These are phyloP conservation scores for Pammene aurita DNA, from an alignment of 2,888 invertebrate genomes.

Conservation along the genomic window DNA sequence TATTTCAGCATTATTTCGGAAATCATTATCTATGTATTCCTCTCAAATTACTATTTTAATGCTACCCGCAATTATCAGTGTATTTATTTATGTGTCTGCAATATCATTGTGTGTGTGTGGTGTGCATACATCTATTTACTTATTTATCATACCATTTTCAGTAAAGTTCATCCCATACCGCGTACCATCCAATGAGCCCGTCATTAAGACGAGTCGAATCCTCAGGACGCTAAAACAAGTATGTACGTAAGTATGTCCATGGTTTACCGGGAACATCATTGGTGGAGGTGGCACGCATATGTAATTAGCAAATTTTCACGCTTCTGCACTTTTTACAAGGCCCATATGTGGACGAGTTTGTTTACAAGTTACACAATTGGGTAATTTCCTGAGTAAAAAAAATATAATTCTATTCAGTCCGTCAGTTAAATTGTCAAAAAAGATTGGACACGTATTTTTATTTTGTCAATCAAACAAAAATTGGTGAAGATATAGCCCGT, in stretches of 20 bases:
- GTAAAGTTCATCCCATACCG: slow-evolving; percentile 66
- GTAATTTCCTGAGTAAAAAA: too few species aligned
- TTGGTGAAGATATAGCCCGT: too few species aligned
- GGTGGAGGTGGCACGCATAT: slow-evolving; percentile 33
- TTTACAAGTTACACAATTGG: too few species aligned
- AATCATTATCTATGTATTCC: too few species aligned
- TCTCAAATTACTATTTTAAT: too few species aligned
- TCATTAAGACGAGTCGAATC: slow-evolving; percentile 68
- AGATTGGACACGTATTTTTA: too few species aligned
- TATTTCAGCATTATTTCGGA: too few species aligned
- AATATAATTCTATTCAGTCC: too few species aligned
- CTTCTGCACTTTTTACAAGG: not conserved
- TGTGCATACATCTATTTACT: slow-evolving; percentile 19
- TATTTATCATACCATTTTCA: slow-evolving; percentile 59
- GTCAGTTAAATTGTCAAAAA: too few species aligned
- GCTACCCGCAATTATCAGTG: too few species aligned
- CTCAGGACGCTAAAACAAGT: slow-evolving; percentile 75
- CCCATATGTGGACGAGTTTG: not conserved
- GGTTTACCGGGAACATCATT: slow-evolving; percentile 18
- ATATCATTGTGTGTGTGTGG: not conserved
- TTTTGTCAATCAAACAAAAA: too few species aligned
- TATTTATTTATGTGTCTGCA: too few species aligned
- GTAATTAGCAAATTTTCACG: not conserved
- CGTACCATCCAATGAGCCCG: slow-evolving; percentile 59
- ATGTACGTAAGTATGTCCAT: slow-evolving; percentile 72